Percentiles rank a stretch among this genome's conserved stretches.
Evolutionary conservation across 2,113 vertebrate genomes (phyloP).

Genomic region (Bufo gargarizans): DNA sequence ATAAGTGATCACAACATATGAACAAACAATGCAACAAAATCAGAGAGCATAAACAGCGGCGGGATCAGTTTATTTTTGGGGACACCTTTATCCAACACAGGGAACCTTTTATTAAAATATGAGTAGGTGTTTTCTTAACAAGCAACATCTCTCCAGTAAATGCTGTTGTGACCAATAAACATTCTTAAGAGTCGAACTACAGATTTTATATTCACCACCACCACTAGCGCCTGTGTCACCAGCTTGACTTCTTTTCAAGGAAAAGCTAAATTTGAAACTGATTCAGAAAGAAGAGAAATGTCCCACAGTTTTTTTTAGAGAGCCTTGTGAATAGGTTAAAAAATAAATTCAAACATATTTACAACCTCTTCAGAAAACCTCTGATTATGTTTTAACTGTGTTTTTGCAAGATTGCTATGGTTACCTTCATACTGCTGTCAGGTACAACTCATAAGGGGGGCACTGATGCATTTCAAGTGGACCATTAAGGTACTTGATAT

Average conservation of each 20-base stretch:
- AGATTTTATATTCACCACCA: neutral
- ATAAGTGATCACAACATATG: no score
- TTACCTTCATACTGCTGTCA: neutral
- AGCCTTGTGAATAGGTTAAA: neutral
- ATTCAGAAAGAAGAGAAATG: neutral
- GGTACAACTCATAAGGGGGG: neutral
- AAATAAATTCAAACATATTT: neutral
- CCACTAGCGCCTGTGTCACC: neutral
- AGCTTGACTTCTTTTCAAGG: slow-evolving; percentile 28
- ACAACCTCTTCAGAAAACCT: accelerated
- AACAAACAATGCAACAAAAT: no score
- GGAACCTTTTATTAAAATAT: neutral
- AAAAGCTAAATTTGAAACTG: slow-evolving; percentile 35
- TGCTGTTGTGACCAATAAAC: neutral
- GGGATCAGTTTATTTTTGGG: no score
- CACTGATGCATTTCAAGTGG: slow-evolving; percentile 23
- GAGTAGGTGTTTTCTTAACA: neutral
- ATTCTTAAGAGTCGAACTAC: neutral
- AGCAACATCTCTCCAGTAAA: neutral
- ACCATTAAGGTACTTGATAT: slow-evolving; percentile 26
- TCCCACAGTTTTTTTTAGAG: slow-evolving; percentile 2
- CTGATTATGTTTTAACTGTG: slow-evolving; percentile 42
- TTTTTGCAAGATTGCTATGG: slow-evolving; percentile 20
- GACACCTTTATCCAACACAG: neutral
- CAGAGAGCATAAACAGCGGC: no score